Percentiles rank a stretch among this genome's conserved stretches.
Conservation (phyloP, 2,797 vertebrate species). For the Phoxinus dragarum region DNA sequence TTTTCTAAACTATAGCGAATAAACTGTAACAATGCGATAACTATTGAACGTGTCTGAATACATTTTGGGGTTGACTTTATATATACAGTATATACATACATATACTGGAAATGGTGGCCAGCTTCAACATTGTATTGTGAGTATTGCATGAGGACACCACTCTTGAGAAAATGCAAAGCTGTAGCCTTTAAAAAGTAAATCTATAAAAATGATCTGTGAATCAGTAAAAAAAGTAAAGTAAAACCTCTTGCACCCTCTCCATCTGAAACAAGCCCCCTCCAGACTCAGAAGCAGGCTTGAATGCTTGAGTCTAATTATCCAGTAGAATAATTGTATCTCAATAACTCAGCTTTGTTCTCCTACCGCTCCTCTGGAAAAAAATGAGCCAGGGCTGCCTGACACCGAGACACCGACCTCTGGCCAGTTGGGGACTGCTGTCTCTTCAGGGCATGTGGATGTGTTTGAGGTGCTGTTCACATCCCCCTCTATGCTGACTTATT, state of each 20-base stretch:
- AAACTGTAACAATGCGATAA: too few species aligned
- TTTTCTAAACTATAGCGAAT: too few species aligned
- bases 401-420: conserved; percentile 44
- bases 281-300: conserved; percentile 35
- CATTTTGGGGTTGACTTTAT: too few species aligned
- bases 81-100: neutral
- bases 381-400: conserved; percentile 48
- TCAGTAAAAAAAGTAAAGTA: neutral
- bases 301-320: conserved; percentile 60
- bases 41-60: too few species aligned
- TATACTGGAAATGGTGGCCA: neutral
- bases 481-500: conserved; percentile 75
- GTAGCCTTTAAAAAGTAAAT: neutral
- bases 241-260: neutral
- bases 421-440: conserved; percentile 21
- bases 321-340: conserved; percentile 47
- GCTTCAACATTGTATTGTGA: neutral
- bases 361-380: conserved; percentile 50
- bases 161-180: neutral
- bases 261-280: conserved; percentile 22
- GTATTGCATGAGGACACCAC: neutral
- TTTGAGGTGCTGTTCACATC: conserved; percentile 58
- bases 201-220: neutral
- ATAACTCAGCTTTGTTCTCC: conserved; percentile 52
- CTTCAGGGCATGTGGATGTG: conserved; percentile 38